Conservation (phyloP, 1,140 invertebrate species). For the Drosophila mauritiana region DNA sequence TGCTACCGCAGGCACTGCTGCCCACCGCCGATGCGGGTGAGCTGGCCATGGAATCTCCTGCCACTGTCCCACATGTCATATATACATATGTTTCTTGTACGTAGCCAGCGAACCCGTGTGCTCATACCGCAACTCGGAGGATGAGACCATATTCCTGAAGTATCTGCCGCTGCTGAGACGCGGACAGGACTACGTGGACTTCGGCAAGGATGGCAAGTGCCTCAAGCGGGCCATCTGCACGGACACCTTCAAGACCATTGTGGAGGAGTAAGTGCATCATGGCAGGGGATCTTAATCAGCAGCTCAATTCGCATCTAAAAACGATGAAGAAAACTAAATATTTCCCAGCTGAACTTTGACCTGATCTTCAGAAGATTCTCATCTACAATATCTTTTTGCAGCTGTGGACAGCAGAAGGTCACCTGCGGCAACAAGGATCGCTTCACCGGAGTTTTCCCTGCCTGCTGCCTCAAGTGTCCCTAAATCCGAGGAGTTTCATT, state of each 20-base stretch:
- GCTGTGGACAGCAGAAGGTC: slow-evolving; percentile 65
- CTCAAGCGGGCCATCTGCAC: slow-evolving; percentile 71
- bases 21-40: slow-evolving; percentile 39
- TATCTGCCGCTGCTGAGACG: slow-evolving; percentile 67
- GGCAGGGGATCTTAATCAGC: too few relatives aligned
- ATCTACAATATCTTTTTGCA: slow-evolving; percentile 8
- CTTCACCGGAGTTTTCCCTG: slow-evolving; percentile 75
- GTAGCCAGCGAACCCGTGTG: slow-evolving; percentile 69
- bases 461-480: slow-evolving; percentile 74
- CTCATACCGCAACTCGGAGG: slow-evolving; percentile 68
- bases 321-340: too few relatives aligned
- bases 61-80: neutral
- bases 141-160: slow-evolving; percentile 74
- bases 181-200: slow-evolving; percentile 80
- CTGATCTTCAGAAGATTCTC: too few relatives aligned
- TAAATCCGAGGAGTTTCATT: neutral
- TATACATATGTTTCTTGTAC: neutral
- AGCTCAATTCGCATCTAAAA: too few relatives aligned
- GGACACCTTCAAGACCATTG: slow-evolving; percentile 69
- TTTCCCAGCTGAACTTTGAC: too few relatives aligned
- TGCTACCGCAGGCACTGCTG: slow-evolving; percentile 3
- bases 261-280: slow-evolving; percentile 68
- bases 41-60: neutral
- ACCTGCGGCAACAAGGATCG: slow-evolving; percentile 72
- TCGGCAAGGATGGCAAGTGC: slow-evolving; percentile 73